phyloP scores from a whole-genome alignment of 2,797 vertebrate genomes.

The Sandelia bainsii region DNA sequence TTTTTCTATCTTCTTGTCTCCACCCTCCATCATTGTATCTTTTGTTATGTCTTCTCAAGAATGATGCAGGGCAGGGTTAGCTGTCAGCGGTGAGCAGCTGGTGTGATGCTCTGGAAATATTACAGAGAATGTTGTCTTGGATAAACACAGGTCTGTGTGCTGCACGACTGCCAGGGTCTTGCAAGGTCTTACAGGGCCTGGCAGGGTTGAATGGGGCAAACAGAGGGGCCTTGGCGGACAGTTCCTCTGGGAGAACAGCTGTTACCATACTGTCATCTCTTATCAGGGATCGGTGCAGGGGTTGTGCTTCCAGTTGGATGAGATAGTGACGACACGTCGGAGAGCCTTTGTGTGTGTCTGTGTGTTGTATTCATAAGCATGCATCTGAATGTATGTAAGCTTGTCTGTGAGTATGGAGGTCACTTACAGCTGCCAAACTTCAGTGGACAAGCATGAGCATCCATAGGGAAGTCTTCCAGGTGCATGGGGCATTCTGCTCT shows the following conservation, averaged over 20 bases:
- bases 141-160: constrained; percentile 63
- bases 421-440: constrained; percentile 99
- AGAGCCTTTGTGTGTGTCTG: background rate
- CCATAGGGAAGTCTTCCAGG: constrained; percentile 99
- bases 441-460: constrained; percentile 97
- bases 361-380: background rate
- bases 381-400: background rate
- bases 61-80: constrained; percentile 57
- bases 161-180: constrained; percentile 60
- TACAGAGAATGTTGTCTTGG: constrained; percentile 50
- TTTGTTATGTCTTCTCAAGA: constrained; percentile 53
- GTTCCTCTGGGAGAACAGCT: constrained; percentile 65
- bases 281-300: constrained; percentile 45
- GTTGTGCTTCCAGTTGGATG: constrained; percentile 44
- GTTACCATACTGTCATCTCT: constrained; percentile 58
- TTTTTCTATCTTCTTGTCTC: constrained; percentile 28
- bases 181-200: constrained; percentile 54
- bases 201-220: constrained; percentile 42
- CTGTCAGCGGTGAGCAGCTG: constrained; percentile 75
- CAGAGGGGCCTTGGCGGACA: constrained; percentile 41
- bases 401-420: constrained; percentile 20
- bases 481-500: constrained; percentile 99
- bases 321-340: constrained; percentile 29
- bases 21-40: constrained; percentile 36
- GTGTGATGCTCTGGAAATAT: constrained; percentile 57